These are phyloP conservation scores for Anolis carolinensis DNA, from an alignment of 2,113 vertebrate genomes.

Conservation along the genomic window DNA sequence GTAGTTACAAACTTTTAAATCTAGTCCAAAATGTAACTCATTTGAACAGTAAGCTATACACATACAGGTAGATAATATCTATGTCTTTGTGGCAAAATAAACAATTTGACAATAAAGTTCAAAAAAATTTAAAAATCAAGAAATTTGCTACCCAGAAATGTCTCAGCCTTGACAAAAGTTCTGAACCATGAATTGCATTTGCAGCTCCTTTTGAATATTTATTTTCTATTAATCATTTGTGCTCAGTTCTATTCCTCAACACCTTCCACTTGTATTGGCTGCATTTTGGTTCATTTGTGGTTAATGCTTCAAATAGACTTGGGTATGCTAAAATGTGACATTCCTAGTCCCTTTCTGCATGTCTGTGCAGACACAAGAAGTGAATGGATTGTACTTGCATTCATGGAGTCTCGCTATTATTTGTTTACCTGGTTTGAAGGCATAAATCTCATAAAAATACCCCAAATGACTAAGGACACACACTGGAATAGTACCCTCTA, in stretches of 20 bases:
- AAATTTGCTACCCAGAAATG: slow-evolving; percentile 13
- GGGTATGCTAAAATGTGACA: slow-evolving; percentile 74
- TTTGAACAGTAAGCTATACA: slow-evolving; percentile 36
- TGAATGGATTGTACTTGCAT: slow-evolving; percentile 72
- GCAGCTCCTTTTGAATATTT: slow-evolving; percentile 63
- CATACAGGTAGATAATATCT: slow-evolving; percentile 6
- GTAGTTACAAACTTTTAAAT: neutral
- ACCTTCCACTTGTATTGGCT: slow-evolving; percentile 66
- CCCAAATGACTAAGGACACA: slow-evolving; percentile 81
- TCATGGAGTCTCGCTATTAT: neutral
- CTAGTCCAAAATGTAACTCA: neutral
- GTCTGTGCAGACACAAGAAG: slow-evolving; percentile 79
- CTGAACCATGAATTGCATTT: slow-evolving; percentile 37
- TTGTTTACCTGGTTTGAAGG: slow-evolving; percentile 80
- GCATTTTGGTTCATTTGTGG: slow-evolving; percentile 73
- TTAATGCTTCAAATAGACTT: slow-evolving; percentile 80
- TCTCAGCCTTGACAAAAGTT: slow-evolving; percentile 2
- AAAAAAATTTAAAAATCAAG: slow-evolving; percentile 39
- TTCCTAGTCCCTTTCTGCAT: slow-evolving; percentile 75
- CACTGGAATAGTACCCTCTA: slow-evolving; percentile 83
- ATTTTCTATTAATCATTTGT: slow-evolving; percentile 66
- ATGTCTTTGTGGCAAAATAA: slow-evolving; percentile 33
- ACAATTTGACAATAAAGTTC: slow-evolving; percentile 16
- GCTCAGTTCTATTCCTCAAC: slow-evolving; percentile 58
- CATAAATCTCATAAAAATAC: slow-evolving; percentile 74